Conservation (phyloP, 2,113 vertebrate species). For the Galbula dea region DNA sequence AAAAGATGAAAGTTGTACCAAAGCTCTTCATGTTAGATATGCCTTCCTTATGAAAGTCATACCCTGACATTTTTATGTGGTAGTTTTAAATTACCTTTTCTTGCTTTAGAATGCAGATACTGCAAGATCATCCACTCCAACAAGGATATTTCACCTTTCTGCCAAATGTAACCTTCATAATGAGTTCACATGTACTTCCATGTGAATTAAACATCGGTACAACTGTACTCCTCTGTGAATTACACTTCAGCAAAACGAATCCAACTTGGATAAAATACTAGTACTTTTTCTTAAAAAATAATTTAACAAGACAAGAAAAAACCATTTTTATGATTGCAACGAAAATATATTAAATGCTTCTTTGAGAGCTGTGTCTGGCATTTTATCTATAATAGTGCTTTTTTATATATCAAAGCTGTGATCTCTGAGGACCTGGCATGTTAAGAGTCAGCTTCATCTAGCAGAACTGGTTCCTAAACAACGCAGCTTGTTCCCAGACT, state of each 20-base stretch:
- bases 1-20: background rate
- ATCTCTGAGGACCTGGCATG: background rate
- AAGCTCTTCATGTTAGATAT: background rate
- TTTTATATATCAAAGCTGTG: background rate
- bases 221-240: background rate
- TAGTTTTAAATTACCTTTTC: background rate
- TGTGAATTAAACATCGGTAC: too few species aligned
- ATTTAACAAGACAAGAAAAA: background rate
- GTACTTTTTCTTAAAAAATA: background rate
- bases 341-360: background rate
- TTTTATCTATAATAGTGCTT: background rate
- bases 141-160: background rate
- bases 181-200: background rate
- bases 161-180: background rate
- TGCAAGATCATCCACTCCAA: background rate
- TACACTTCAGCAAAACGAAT: background rate
- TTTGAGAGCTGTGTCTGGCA: background rate
- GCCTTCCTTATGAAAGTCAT: background rate
- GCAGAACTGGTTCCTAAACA: constrained; percentile 43
- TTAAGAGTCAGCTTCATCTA: background rate
- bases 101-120: background rate
- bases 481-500: background rate
- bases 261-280: background rate
- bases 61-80: background rate
- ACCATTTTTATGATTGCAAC: background rate